These are phyloP conservation scores for Thamnophis sirtalis DNA, from an alignment of 2,113 vertebrate genomes.

Conservation along the genomic window DNA sequence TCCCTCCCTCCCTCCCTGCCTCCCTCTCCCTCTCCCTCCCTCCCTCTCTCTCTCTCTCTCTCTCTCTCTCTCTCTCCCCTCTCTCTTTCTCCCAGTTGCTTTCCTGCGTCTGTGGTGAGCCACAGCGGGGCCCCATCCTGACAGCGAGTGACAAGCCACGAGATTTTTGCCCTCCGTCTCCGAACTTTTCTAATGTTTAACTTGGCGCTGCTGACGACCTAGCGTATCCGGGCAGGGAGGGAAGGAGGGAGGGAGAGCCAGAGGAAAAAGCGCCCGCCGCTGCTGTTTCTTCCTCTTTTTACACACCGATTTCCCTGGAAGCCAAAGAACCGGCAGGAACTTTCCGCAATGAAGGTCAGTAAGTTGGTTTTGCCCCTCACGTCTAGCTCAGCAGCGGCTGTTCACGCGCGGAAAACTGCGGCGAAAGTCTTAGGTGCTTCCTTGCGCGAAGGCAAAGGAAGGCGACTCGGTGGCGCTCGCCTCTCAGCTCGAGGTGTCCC, in stretches of 20 bases:
- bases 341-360: slow-evolving; percentile 63
- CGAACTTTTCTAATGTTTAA: neutral
- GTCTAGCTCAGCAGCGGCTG: neutral
- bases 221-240: neutral
- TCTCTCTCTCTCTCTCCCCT: no score
- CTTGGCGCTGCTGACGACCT: neutral
- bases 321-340: neutral
- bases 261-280: neutral
- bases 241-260: neutral
- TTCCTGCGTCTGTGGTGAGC: no score
- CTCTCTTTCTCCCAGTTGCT: neutral
- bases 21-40: no score
- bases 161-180: neutral
- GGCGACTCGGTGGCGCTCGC: neutral
- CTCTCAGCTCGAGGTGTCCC: neutral
- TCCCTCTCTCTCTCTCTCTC: no score
- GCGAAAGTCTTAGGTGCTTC: neutral
- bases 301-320: neutral
- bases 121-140: neutral
- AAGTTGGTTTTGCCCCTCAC: neutral
- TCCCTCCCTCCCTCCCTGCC: no score
- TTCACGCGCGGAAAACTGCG: neutral
- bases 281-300: neutral
- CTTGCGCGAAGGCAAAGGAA: neutral
- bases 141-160: neutral